Conservation (phyloP, 2,888 invertebrate genomes). For the Celastrina argiolus region DNA sequence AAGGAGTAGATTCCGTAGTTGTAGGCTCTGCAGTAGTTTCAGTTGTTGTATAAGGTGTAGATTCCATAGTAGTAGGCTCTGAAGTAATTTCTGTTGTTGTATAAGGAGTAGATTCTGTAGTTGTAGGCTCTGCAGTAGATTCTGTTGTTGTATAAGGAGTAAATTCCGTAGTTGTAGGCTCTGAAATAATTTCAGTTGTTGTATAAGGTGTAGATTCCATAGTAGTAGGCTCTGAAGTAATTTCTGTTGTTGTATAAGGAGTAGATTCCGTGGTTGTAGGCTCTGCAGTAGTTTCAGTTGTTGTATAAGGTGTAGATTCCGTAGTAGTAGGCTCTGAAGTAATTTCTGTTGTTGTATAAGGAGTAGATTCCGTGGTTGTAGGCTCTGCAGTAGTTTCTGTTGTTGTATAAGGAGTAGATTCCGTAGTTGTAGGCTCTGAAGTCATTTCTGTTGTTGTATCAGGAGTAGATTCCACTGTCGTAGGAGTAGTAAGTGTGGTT, state of each 20-base stretch:
- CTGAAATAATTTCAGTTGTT: constrained; percentile 23
- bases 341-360: neutral
- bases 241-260: constrained; percentile 24
- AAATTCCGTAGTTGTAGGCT: constrained; percentile 19
- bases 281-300: constrained; percentile 23
- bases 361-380: too few species aligned
- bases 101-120: constrained; percentile 20
- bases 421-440: neutral
- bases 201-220: constrained; percentile 13
- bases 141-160: neutral
- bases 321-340: constrained; percentile 18
- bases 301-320: constrained; percentile 16
- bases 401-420: constrained; percentile 17
- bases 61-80: constrained; percentile 19
- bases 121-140: constrained; percentile 20
- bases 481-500: too few species aligned
- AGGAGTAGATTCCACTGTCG: too few species aligned
- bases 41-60: constrained; percentile 3
- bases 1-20: constrained; percentile 22
- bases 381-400: constrained; percentile 23
- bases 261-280: constrained; percentile 12
- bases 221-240: constrained; percentile 21
- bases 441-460: constrained; percentile 4
- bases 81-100: constrained; percentile 23
- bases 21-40: constrained; percentile 18